Evolutionary conservation across 2,113 vertebrate species (phyloP), one percentile per base, ranked within the genome.

Genomic region (Silurus asotus): DNA sequence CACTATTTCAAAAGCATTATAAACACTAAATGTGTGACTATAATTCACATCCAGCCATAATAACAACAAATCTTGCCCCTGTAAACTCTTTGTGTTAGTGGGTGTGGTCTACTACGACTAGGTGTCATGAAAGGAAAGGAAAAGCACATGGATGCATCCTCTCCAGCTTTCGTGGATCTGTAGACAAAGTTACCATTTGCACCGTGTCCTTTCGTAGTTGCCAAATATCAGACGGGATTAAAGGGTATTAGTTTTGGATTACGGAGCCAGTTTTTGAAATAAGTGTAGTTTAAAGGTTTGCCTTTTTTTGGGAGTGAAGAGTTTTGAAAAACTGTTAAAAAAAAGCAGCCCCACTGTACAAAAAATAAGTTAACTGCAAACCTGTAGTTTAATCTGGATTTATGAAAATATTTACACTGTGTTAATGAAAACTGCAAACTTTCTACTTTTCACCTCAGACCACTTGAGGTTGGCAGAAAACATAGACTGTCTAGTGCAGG

Each of bases 41-140:
- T 87, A 72, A 82, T 72, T 69, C 83, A 81, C 74, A n/a, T 64
- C 70, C 28, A 77, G 53, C 55, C 85, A 84, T 85, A 89, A 81
- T 53, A 74, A 85, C 70, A 82, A 87, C 82, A 84, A 84, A 87
- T 53, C 74, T 25, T 86, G 48, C 81, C 77, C 84, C 53, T 45
- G 28, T 80, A 82, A 83, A 55, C 20, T 13, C 59, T 82, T 64
- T 51, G 5, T 8, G 8, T 28, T 76, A 51, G 37, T n/a, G 28
- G 49, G 76, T 79, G 53, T 23, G 19, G 56, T 80, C 45, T 61
- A 59, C 55, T 59, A 8, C 28, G 28, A 11, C 28, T 62, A 28
- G 25, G 67, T 10, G 37, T 45, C 37, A 59, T 9, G 51, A 67
- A n/a, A n/a, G 10, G 56, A 82, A 65, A 5, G 10, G 53, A n/a